Conservation (phyloP, 1,140 invertebrate genomes). For the Hylaeus anthracinus region DNA sequence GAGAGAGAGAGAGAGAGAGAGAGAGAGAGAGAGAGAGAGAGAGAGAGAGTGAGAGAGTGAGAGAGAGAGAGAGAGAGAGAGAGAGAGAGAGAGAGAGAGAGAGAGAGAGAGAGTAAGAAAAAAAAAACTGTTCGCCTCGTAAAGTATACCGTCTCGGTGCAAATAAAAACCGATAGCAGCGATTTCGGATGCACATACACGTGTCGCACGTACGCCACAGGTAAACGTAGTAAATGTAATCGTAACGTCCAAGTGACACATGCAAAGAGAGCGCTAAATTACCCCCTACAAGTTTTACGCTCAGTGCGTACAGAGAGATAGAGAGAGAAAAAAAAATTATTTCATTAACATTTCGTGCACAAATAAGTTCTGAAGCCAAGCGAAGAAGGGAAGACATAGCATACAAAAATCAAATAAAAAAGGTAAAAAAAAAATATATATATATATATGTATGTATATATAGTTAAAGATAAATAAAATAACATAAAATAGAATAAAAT, state of each 20-base stretch:
- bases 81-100: too few relatives aligned
- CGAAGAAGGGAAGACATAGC: slow-evolving; percentile 79
- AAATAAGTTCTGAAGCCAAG: slow-evolving; percentile 79
- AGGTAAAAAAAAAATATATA: slow-evolving; percentile 32
- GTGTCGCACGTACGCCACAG: background rate
- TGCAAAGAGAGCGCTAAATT: slow-evolving; percentile 53
- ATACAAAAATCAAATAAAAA: slow-evolving; percentile 76
- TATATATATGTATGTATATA: too few relatives aligned
- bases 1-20: background rate
- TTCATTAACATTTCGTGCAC: slow-evolving; percentile 75
- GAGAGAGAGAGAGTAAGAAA: background rate
- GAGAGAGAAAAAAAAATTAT: slow-evolving; percentile 29
- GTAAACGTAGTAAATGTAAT: background rate
- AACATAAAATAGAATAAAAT: background rate
- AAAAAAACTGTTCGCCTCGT: background rate
- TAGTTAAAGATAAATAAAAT: slow-evolving; percentile 38
- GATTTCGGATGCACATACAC: background rate
- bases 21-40: background rate
- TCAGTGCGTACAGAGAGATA: slow-evolving; percentile 59
- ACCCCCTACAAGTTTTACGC: slow-evolving; percentile 67
- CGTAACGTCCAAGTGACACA: slow-evolving; percentile 36
- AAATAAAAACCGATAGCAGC: background rate
- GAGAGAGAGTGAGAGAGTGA: too few relatives aligned
- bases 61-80: too few relatives aligned
- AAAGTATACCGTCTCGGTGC: background rate